Evolutionary conservation across 1,140 invertebrate species (phyloP), one percentile per base, ranked within the genome.

Genomic region (Phortica variegata): DNA sequence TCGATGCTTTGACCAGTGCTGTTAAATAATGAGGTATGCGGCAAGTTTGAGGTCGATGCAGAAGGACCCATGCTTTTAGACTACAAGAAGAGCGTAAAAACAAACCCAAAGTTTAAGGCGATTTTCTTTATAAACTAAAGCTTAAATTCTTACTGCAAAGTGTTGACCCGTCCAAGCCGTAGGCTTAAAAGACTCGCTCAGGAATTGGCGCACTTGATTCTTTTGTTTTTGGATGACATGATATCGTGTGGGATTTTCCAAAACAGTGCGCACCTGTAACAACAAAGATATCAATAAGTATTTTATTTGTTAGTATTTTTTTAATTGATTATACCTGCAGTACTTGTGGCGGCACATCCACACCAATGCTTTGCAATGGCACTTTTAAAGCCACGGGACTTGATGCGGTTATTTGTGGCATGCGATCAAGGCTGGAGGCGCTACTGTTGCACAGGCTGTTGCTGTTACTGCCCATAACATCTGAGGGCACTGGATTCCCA

Each of bases 221-320:
- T 91, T 89, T 73, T 93, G 89, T 59, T 89, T 93, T 77, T 95
- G 88, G 45, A 90, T 87, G 47, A 95, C 88, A 80, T 95, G 91
- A 77, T 94, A 95, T 55, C 86, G 82, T 15, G 93, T 95, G 37
- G 93, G 93, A 77, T 95, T 93, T 75, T 93, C 89, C 65, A 95
- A 77, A 50, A 87, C 82, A 16, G 90, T 93, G 73, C 86, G 82
- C 43, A 92, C 89, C 88, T 89, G 71, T 1, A 37, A 10, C 49
- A 45, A 8, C n/a, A n/a, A n/a, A n/a, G n/a, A n/a, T n/a, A n/a
- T n/a, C 7, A 13, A 43, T 33, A 13, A 20, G 26, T 2, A 6
- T 21, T 45, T 3, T 29, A 7, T 0, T 21, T 37, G 8, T 21
- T 31, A 2, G 38, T n/a, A 31, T 20, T 17, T 16, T 20, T 2